phyloP scores from a whole-genome alignment of 2,797 vertebrate species.

The Lutjanus campechanus region DNA sequence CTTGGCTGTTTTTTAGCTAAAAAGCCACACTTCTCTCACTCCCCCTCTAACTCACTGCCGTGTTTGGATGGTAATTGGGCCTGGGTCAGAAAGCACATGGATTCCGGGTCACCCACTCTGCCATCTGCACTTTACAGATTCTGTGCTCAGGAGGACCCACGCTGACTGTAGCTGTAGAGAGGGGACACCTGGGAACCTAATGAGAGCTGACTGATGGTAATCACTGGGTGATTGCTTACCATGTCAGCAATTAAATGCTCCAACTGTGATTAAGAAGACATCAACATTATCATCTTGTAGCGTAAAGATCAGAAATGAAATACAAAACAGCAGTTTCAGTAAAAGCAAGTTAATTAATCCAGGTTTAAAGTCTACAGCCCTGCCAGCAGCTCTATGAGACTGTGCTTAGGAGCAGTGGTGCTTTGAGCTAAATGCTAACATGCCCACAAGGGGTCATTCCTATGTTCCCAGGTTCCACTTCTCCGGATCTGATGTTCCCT shows the following conservation, averaged over 20 bases:
- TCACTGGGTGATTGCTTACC: background rate
- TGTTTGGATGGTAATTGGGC: constrained; percentile 62
- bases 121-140: constrained; percentile 48
- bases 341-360: background rate
- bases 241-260: constrained; percentile 1
- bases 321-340: background rate
- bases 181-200: constrained; percentile 4
- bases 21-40: constrained; percentile 38
- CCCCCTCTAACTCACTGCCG: constrained; percentile 29
- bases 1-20: constrained; percentile 43
- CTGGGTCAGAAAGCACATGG: constrained; percentile 60
- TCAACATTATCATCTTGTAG: background rate
- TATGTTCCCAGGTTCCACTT: no score
- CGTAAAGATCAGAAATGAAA: background rate
- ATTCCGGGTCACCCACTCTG: constrained; percentile 46
- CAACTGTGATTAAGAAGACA: constrained; percentile 5
- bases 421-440: no score
- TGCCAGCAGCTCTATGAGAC: background rate
- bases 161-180: constrained; percentile 15
- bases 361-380: background rate
- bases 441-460: no score
- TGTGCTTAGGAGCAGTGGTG: background rate
- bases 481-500: no score
- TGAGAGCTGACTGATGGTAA: background rate
- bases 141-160: constrained; percentile 4